Percentiles rank a stretch among this genome's conserved stretches.
Evolutionary conservation across 2,888 invertebrate genomes (phyloP).

Genomic region (Pheosia tremula): DNA sequence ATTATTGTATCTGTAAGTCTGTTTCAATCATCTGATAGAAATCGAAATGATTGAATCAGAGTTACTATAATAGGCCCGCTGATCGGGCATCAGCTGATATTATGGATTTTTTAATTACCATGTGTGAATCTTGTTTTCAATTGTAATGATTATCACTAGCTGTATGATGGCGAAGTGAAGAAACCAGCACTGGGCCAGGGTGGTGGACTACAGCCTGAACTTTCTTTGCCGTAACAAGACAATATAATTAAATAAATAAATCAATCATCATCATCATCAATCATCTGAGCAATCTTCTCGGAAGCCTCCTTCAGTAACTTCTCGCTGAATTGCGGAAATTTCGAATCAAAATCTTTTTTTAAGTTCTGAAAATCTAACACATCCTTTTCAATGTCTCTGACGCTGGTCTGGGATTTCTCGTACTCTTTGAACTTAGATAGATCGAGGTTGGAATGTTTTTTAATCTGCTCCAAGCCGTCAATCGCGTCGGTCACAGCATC

Average conservation of each 20-base stretch:
- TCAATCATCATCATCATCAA: slow-evolving; percentile 47
- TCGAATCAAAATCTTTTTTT: slow-evolving; percentile 60
- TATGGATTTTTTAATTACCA: too few species aligned
- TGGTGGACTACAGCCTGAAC: too few species aligned
- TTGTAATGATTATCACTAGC: too few species aligned
- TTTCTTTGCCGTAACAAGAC: too few species aligned
- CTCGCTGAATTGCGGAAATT: slow-evolving; percentile 68
- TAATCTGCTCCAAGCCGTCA: slow-evolving; percentile 67
- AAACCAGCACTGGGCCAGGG: too few species aligned
- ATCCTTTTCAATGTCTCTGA: slow-evolving; percentile 57
- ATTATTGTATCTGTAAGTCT: too few species aligned
- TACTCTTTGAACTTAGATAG: slow-evolving; percentile 61
- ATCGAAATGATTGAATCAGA: too few species aligned
- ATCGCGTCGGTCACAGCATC: slow-evolving; percentile 74
- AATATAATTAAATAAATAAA: not conserved
- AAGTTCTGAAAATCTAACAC: slow-evolving; percentile 59
- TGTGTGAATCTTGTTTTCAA: too few species aligned
- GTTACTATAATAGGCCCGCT: too few species aligned
- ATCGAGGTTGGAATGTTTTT: slow-evolving; percentile 67
- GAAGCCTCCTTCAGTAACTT: slow-evolving; percentile 66
- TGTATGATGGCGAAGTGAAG: too few species aligned
- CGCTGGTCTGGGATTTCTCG: slow-evolving; percentile 43
- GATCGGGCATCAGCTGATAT: too few species aligned
- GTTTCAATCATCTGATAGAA: too few species aligned
- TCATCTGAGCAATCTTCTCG: slow-evolving; percentile 58